Evolutionary conservation across 2,888 invertebrate genomes (phyloP), one percentile per base, ranked within the genome.

Genomic region (Cryptus armator): DNA sequence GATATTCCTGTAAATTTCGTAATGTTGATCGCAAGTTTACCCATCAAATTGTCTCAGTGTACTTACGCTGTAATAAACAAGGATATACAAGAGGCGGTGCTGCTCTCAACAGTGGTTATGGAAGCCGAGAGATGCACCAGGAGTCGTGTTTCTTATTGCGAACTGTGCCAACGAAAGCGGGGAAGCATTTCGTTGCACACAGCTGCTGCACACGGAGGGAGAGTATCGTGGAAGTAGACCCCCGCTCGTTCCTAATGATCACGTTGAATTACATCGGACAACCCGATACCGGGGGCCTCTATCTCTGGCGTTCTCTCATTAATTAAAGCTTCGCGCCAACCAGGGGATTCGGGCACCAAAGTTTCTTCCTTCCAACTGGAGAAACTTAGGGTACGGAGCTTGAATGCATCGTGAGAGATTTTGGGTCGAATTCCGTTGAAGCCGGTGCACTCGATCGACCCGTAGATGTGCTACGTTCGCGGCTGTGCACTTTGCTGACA

Each of bases 211-310:
- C 53, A 14, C 29, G n/a, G 7, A 16, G 62, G 43, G 51, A 68
- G 12, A 74, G 53, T 77, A 77, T 70, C 81, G 72, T 44, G 68
- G 16, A 68, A 62, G 77, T 81, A 32, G 46, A 68, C 71, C 62
- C 62, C 78, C 46, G 66, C 74, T 64, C 67, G 53, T 78, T 66
- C 84, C 82, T 85, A 85, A 85, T 85, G 84, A 85, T 85, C 82
- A 82, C 84, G 78, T 85, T 82, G 84, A 85, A 82, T 82, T 85
- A 85, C 84, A 78, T 82, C 78, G 78, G 53, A 82, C 82, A 85
- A 85, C 84, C 78, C 82, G 84, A 85, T 71, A 83, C 78, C 59
- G 71, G 12, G 46, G 43, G 51, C 53, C 62, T 74, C 68, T 77
- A 24, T 77, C 74, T 81, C 64, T 19, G 66, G 46, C 77, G 71